Percentiles rank a stretch among this genome's conserved stretches.
phyloP scores from a whole-genome alignment of 2,797 vertebrate species.

The Picus viridis region DNA sequence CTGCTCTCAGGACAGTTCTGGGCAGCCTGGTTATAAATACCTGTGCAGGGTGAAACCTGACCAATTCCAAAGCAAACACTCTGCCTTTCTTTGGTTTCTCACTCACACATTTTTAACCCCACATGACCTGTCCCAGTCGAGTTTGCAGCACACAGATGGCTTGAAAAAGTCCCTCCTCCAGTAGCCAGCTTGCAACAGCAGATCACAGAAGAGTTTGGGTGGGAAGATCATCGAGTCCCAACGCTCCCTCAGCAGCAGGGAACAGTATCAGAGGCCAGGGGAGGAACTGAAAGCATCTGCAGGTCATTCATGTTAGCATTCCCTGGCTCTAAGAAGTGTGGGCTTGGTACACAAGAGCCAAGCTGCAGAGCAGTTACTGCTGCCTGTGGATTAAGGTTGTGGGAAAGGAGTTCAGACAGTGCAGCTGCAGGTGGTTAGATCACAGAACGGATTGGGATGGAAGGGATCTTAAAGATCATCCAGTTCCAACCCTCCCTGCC shows the following conservation, averaged over 20 bases:
- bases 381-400: no score
- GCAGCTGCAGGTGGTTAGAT: no score
- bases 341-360: no score
- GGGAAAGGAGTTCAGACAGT: no score
- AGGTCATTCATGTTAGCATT: not conserved
- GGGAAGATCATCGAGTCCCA: no score
- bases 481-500: no score
- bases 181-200: not conserved
- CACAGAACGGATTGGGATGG: no score
- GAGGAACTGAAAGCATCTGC: no score
- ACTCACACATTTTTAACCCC: not conserved
- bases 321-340: not conserved
- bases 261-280: no score
- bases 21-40: not conserved
- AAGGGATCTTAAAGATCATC: no score
- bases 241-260: no score
- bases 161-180: not conserved
- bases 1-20: not conserved
- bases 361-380: no score
- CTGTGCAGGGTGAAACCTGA: not conserved
- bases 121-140: not conserved
- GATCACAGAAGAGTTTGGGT: not conserved
- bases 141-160: not conserved
- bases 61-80: not conserved
- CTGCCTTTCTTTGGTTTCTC: not conserved